A percentile compares a stretch with the other conserved stretches of the same genome.
These are phyloP conservation scores for Gymnocheta viridis DNA, from an alignment of 2,888 invertebrate genomes.

Conservation along the genomic window DNA sequence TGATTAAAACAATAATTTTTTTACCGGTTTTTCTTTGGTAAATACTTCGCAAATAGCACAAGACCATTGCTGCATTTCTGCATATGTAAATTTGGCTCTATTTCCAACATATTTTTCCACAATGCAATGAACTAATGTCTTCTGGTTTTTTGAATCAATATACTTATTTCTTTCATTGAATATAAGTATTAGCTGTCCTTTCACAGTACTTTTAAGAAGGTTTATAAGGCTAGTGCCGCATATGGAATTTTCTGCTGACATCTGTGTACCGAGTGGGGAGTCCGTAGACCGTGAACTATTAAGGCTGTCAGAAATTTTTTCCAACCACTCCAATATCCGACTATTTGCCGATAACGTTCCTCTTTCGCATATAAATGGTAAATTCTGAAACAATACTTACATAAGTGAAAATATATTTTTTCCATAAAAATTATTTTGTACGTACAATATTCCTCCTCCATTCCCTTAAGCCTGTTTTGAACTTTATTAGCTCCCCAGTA, in stretches of 20 bases:
- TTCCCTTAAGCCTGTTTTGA: slow-evolving; percentile 47
- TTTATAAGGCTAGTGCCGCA: slow-evolving; percentile 51
- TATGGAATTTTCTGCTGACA: slow-evolving; percentile 47
- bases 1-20: too few relatives aligned
- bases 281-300: slow-evolving; percentile 42
- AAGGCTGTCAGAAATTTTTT: slow-evolving; percentile 53
- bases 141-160: slow-evolving; percentile 48
- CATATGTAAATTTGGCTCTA: too few relatives aligned
- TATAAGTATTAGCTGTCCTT: slow-evolving; percentile 49
- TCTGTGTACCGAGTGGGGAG: slow-evolving; percentile 39
- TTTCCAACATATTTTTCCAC: slow-evolving; percentile 45
- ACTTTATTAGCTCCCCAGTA: too few relatives aligned
- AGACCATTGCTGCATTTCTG: too few relatives aligned
- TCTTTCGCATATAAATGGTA: slow-evolving; percentile 48
- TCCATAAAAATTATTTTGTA: slow-evolving; percentile 18
- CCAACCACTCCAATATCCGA: slow-evolving; percentile 53
- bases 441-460: slow-evolving; percentile 35
- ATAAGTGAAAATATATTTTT: slow-evolving; percentile 40
- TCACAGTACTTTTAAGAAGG: too few relatives aligned
- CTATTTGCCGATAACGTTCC: too few relatives aligned
- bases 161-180: slow-evolving; percentile 34
- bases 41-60: too few relatives aligned
- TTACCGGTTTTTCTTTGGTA: too few relatives aligned
- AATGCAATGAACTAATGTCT: slow-evolving; percentile 42
- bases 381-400: slow-evolving; percentile 48